Evolutionary conservation across 2,797 vertebrate species (phyloP).

Genomic region (Catamblyrhynchus diadema): DNA sequence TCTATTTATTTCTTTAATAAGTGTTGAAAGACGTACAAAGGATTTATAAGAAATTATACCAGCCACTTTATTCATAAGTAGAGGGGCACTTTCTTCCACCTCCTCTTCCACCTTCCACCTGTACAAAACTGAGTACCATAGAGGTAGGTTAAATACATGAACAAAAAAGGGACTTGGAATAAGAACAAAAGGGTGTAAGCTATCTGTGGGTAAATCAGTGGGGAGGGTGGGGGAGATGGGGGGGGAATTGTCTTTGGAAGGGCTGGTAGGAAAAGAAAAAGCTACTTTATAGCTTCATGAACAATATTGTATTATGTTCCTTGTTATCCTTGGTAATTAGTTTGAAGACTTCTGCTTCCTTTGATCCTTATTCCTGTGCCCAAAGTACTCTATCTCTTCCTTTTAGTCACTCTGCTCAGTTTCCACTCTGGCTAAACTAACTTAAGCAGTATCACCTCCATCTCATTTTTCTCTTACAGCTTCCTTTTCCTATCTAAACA

Average conservation of each 20-base stretch:
- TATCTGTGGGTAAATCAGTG: background rate
- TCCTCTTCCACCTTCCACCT: background rate
- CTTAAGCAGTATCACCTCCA: background rate
- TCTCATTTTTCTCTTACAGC: background rate
- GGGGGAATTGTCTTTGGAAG: background rate
- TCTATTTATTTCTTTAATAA: background rate
- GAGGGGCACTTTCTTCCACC: background rate
- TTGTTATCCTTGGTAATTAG: background rate
- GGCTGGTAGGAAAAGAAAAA: background rate
- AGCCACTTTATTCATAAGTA: background rate
- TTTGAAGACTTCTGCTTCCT: background rate
- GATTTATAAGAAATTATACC: background rate
- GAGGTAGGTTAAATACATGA: background rate
- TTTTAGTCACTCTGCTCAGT: background rate
- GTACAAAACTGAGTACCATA: background rate
- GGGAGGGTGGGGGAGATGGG: rapidly evolving
- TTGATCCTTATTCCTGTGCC: background rate
- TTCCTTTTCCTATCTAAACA: background rate
- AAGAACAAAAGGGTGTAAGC: background rate
- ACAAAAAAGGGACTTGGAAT: background rate
- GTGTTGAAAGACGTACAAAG: background rate
- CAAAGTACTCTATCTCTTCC: background rate
- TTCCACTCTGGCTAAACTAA: background rate
- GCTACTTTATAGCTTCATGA: background rate
- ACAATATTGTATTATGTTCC: background rate